Evolutionary conservation across 2,888 invertebrate genomes (phyloP).

Genomic region (Parapristionchus giblindavisi): DNA sequence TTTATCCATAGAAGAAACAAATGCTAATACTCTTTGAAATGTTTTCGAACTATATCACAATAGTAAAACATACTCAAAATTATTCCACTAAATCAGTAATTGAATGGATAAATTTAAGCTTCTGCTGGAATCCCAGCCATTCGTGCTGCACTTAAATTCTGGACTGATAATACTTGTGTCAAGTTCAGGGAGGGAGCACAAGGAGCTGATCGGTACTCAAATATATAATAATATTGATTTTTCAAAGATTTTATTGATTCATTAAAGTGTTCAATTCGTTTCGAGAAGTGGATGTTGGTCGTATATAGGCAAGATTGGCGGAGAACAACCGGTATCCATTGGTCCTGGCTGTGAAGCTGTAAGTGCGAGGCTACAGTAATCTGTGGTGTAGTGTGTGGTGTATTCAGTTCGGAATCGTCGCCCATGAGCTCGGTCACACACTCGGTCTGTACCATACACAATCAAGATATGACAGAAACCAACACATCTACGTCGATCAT

Average conservation of each 20-base stretch:
- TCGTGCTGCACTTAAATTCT: not conserved
- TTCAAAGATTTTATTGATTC: not conserved
- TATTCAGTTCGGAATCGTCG: constrained; percentile 1
- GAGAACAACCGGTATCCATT: not conserved
- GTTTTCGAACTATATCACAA: not conserved
- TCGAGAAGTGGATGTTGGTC: constrained; percentile 21
- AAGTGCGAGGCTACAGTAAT: too few relatives aligned
- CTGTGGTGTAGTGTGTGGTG: too few relatives aligned
- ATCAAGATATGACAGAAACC: constrained; percentile 50
- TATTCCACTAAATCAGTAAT: not conserved
- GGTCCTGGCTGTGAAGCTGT: constrained; percentile 1
- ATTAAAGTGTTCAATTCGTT: not conserved
- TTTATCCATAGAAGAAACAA: too few relatives aligned
- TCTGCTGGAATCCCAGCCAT: not conserved
- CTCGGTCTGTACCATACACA: constrained; percentile 54
- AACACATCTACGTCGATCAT: constrained; percentile 42
- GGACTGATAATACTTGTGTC: constrained; percentile 12
- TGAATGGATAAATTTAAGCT: not conserved
- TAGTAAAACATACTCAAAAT: not conserved
- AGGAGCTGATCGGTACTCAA: not conserved
- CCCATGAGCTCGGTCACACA: not conserved
- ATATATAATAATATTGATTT: too few relatives aligned
- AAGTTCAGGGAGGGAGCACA: not conserved
- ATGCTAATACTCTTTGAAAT: too few relatives aligned
- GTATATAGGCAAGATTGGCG: constrained; percentile 14